Evolutionary conservation across 2,888 invertebrate species (phyloP).

Genomic region (Cremastobaeus sp.): DNA sequence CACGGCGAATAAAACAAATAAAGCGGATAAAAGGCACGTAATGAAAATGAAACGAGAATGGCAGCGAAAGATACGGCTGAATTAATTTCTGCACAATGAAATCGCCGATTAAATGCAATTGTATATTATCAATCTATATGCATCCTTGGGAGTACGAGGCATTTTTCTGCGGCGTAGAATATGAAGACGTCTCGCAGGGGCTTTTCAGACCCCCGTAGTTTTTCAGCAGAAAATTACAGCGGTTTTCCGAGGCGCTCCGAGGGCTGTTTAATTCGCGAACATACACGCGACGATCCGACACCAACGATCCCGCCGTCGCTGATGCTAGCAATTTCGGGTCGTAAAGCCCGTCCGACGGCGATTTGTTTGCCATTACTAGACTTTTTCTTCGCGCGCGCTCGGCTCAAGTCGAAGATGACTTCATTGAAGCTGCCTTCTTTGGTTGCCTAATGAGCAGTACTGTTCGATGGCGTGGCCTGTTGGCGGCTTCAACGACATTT

Average conservation of each 20-base stretch:
- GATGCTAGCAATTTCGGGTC: conserved; percentile 44
- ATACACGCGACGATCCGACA: conserved; percentile 40
- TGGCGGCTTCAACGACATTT: conserved; percentile 35
- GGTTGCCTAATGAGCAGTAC: conserved; percentile 20
- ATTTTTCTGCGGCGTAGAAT: conserved; percentile 9
- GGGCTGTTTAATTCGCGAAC: conserved; percentile 22
- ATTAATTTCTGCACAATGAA: too few relatives aligned
- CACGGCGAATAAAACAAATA: too few relatives aligned
- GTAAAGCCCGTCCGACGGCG: conserved; percentile 31
- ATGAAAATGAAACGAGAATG: too few relatives aligned
- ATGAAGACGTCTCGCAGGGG: conserved; percentile 13
- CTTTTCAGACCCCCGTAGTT: too few relatives aligned
- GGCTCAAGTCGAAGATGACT: conserved; percentile 18
- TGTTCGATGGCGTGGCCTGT: conserved; percentile 27
- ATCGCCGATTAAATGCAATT: too few relatives aligned
- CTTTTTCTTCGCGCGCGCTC: conserved; percentile 9
- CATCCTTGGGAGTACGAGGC: too few relatives aligned
- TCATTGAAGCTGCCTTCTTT: conserved; percentile 49
- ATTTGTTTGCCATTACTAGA: conserved; percentile 22
- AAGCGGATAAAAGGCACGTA: too few relatives aligned
- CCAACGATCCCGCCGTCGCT: conserved; percentile 11
- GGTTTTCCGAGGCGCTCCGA: conserved; percentile 31
- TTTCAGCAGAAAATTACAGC: conserved; percentile 25
- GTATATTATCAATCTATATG: too few relatives aligned
- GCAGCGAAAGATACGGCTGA: too few relatives aligned